Base-by-base conservation (phyloP, 2,113 vertebrate species). In the Beaufortia kweichowensis region DNA sequence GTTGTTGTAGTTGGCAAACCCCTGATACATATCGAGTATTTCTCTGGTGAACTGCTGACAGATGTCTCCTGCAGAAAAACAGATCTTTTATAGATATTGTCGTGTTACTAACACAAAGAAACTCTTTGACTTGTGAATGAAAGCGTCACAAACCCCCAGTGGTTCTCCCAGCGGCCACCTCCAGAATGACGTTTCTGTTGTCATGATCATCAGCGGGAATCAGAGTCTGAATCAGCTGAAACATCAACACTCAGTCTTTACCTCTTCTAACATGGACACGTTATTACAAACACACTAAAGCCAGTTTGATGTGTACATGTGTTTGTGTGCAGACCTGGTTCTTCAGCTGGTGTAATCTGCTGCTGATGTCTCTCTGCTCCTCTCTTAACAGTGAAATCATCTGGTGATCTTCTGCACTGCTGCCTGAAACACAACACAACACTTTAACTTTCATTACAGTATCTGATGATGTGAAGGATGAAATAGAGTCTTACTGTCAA, bases 1-100 rank as follows among this genome's bases (percentile, higher is more conserved):
- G 8, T 83, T 53, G 78, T 94, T 98, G 77, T 95, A 95, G 60
- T 60, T 83, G 0, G 96, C 93, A 43, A 95, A 98, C 67, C 85
- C 93, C 79, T 93, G 90, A 83, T 99, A 98, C 96, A 99, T 96
- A 59, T 97, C 93, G 87, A 98, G 97, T 85, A 99, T 89, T 85
- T 99, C 96, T 82, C 84, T 88, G 39, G 95, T 95, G 91, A 99
- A 99, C 67, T 98, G 96, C 3, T 99, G 97, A 80, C 96, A 98
- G 82, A 99, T 95, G 86, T 99, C 96, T 78, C 97, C 97, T 98
- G 85, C 77, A 88, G 78, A 48, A 69, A 23, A 80, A 79, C 31
- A 78, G 7, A 73, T 3, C 50, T 28, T 4, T 6, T 7, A 31
- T 65, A 56, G n/a, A n/a, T 24, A 33, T 28, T 3, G 1, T 15